Percentiles rank a stretch among this genome's conserved stretches.
phyloP scores from a whole-genome alignment of 2,797 vertebrate genomes.

The Epinephelus malabaricus region DNA sequence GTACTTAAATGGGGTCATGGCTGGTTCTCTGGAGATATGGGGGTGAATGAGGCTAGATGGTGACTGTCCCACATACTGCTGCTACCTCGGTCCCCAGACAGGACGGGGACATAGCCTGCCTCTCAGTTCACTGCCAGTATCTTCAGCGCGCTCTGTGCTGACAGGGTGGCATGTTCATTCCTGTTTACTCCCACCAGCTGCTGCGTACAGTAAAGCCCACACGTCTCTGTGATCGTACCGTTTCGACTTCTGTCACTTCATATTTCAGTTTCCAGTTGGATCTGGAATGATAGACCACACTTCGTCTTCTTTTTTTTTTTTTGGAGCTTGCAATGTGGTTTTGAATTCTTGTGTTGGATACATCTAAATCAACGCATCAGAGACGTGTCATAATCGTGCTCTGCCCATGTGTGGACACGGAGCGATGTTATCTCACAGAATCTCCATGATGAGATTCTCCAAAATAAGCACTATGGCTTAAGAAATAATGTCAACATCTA shows the following conservation, averaged over 20 bases:
- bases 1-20: slow-evolving; percentile 70
- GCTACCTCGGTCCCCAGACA: slow-evolving; percentile 64
- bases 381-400: slow-evolving; percentile 11
- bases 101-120: slow-evolving; percentile 51
- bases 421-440: slow-evolving; percentile 25
- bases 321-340: neutral
- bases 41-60: slow-evolving; percentile 67
- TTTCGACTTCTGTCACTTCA: slow-evolving; percentile 51
- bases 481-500: slow-evolving; percentile 49
- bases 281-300: neutral
- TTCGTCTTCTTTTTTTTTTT: neutral
- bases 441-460: slow-evolving; percentile 37
- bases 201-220: slow-evolving; percentile 55
- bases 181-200: slow-evolving; percentile 69
- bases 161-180: slow-evolving; percentile 63
- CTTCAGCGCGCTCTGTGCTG: slow-evolving; percentile 48
- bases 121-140: slow-evolving; percentile 50
- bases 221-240: slow-evolving; percentile 36
- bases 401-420: slow-evolving; percentile 49
- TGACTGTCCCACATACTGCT: slow-evolving; percentile 75
- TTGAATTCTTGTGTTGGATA: slow-evolving; percentile 13
- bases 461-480: slow-evolving; percentile 33
- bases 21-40: slow-evolving; percentile 65
- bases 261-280: slow-evolving; percentile 36
- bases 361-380: neutral